Conservation (phyloP, 2,888 invertebrate species). For the Acrocyrtus sp. region DNA sequence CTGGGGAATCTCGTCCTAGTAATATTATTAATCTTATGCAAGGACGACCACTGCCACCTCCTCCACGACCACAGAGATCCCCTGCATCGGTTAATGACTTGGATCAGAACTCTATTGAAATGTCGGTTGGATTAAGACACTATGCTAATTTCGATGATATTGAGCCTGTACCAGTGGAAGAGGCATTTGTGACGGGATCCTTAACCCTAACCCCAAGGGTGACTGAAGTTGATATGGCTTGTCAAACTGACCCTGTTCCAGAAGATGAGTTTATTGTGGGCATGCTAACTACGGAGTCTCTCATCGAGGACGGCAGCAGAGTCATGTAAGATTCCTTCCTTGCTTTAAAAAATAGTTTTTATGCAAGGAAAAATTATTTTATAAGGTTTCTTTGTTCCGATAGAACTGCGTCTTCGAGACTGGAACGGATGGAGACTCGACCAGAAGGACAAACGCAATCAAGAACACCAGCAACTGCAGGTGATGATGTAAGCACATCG, state of each 20-base stretch:
- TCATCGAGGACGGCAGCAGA: conserved; percentile 44
- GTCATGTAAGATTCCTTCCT: conserved; percentile 29
- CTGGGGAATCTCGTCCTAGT: conserved; percentile 39
- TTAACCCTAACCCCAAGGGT: background rate
- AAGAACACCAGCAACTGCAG: conserved; percentile 17
- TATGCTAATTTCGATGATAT: conserved; percentile 60
- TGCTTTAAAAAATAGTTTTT: background rate
- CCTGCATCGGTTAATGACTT: conserved; percentile 56
- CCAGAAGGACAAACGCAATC: conserved; percentile 1
- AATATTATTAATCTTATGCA: conserved; percentile 72
- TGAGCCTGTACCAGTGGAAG: conserved; percentile 29
- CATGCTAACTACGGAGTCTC: conserved; percentile 27
- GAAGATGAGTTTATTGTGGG: conserved; percentile 71
- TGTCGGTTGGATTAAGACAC: conserved; percentile 55
- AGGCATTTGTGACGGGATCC: conserved; percentile 31
- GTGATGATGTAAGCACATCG: conserved; percentile 52
- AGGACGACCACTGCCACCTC: conserved; percentile 85
- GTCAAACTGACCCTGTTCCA: conserved; percentile 86
- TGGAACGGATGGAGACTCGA: conserved; percentile 49
- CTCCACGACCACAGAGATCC: conserved; percentile 75
- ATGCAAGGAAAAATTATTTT: background rate
- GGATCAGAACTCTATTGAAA: conserved; percentile 58
- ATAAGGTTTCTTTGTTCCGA: background rate
- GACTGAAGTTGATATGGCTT: conserved; percentile 71
- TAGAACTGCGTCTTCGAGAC: conserved; percentile 54